Conservation (phyloP, 2,113 vertebrate species). For the Archocentrus centrarchus region DNA sequence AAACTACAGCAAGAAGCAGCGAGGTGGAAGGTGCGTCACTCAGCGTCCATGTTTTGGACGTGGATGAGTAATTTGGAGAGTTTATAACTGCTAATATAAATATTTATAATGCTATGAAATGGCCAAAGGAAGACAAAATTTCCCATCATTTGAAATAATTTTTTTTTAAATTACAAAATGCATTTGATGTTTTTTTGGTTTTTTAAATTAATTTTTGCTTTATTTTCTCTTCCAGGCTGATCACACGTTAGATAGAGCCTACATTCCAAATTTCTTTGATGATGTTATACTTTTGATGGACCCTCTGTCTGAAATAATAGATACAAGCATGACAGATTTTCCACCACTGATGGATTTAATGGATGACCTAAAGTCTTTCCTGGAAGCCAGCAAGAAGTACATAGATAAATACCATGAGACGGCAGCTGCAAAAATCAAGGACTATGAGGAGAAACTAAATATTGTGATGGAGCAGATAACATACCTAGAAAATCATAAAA, state of each 20-base stretch:
- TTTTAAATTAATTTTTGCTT: too few species aligned
- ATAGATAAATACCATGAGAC: background rate
- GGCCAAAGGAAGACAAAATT: background rate
- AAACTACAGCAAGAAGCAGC: background rate
- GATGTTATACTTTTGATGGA: background rate
- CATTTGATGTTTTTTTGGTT: background rate
- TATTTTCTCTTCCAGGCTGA: background rate
- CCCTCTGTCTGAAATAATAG: background rate
- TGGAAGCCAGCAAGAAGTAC: background rate
- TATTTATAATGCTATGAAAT: background rate
- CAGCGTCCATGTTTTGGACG: too few species aligned
- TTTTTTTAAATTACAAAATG: background rate
- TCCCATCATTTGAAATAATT: background rate
- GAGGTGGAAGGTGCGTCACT: background rate
- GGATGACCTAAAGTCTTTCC: background rate
- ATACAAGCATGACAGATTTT: fast-evolving
- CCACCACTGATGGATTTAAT: background rate
- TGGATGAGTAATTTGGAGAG: background rate
- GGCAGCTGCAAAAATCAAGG: background rate
- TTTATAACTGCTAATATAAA: background rate
- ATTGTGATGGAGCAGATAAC: background rate
- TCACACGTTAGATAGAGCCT: background rate
- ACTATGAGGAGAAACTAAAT: background rate
- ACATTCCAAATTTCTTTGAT: background rate
- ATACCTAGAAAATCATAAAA: background rate